A percentile compares a stretch with the other conserved stretches of the same genome.
These are phyloP conservation scores for Apis laboriosa DNA, from an alignment of 1,140 invertebrate species.

Conservation along the genomic window DNA sequence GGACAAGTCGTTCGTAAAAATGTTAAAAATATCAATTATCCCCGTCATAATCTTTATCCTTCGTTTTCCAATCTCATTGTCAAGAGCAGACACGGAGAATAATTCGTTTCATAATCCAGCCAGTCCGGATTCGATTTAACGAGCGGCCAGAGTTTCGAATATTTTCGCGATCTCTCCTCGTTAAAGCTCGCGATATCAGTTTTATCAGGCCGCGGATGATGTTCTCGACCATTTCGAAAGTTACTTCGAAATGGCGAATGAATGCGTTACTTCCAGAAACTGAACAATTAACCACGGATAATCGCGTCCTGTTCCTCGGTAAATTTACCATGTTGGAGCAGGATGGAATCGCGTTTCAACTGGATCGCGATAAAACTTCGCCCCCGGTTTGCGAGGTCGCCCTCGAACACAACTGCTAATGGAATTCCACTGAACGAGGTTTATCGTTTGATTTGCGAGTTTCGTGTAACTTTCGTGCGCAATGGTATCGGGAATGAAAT, in stretches of 20 bases:
- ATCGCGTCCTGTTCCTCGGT: background rate
- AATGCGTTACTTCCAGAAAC: conserved; percentile 3
- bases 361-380: conserved; percentile 6
- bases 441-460: background rate
- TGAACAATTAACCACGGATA: conserved; percentile 12
- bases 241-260: background rate
- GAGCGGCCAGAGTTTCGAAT: background rate
- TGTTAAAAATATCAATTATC: background rate
- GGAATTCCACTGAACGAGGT: background rate
- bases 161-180: background rate
- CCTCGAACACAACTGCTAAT: background rate
- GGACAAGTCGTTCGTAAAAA: background rate
- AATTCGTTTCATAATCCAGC: background rate
- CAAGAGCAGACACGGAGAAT: background rate
- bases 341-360: background rate
- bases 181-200: background rate
- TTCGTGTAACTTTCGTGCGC: background rate
- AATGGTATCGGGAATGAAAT: too few species aligned
- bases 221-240: too few species aligned
- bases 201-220: background rate
- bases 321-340: background rate
- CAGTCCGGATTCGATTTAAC: conserved; percentile 1
- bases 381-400: background rate
- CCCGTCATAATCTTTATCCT: background rate
- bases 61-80: background rate